Evolutionary conservation across 2,113 vertebrate species (phyloP).

Genomic region (Tenrec ecaudatus): DNA sequence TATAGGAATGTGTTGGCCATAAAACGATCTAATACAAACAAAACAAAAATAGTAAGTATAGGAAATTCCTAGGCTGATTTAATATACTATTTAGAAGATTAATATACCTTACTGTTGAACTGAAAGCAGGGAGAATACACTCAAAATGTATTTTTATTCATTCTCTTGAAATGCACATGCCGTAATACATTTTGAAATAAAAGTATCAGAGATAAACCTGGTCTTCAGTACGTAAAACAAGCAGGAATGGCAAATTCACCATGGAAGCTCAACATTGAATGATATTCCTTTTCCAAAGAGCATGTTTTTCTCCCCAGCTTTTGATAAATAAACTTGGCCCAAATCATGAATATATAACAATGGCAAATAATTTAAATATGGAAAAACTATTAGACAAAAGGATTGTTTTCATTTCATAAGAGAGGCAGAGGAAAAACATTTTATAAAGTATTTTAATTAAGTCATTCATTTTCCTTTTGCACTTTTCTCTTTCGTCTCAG

Average conservation of each 20-base stretch:
- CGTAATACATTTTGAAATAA: neutral
- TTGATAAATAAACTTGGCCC: neutral
- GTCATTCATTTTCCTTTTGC: neutral
- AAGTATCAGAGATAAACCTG: neutral
- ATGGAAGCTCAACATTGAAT: neutral
- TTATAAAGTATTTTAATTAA: neutral
- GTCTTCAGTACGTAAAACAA: neutral
- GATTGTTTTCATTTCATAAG: neutral
- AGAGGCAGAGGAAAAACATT: neutral
- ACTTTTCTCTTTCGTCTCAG: neutral
- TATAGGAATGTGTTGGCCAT: neutral
- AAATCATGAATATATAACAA: neutral
- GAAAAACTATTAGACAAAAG: neutral
- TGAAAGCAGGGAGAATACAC: neutral
- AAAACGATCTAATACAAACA: neutral
- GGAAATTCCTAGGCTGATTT: neutral
- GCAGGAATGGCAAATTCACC: neutral
- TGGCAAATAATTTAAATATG: neutral
- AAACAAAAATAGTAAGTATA: neutral
- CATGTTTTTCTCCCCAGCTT: neutral
- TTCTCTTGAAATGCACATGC: neutral
- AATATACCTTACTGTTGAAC: rapidly evolving
- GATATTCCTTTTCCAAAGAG: rapidly evolving
- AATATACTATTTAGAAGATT: neutral
- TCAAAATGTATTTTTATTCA: neutral